A percentile compares a stretch with the other conserved stretches of the same genome.
Evolutionary conservation across 2,888 invertebrate genomes (phyloP).

Genomic region (Itoplectis maculator): DNA sequence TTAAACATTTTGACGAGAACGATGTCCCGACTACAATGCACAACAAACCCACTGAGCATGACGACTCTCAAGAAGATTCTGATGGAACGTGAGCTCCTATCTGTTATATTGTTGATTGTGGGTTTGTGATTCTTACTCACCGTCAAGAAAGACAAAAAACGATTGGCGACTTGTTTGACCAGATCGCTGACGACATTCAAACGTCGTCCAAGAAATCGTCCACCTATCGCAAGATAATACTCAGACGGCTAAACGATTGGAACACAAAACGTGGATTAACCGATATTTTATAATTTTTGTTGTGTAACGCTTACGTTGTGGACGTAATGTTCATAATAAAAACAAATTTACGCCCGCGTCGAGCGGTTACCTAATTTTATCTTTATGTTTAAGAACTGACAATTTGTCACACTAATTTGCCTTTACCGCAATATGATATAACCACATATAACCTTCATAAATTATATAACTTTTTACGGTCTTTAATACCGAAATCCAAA

Average conservation of each 20-base stretch:
- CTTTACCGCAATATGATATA: too few species aligned
- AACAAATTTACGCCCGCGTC: too few species aligned
- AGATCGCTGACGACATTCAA: conserved; percentile 34
- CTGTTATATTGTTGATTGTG: conserved; percentile 71
- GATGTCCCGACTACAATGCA: conserved; percentile 77
- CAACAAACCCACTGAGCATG: conserved; percentile 73
- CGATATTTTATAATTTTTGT: too few species aligned
- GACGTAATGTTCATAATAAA: too few species aligned
- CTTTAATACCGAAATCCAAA: too few species aligned
- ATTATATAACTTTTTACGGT: conserved; percentile 27
- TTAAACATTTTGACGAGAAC: conserved; percentile 63
- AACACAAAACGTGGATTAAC: too few species aligned
- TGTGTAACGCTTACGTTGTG: too few species aligned
- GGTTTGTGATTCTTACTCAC: conserved; percentile 76
- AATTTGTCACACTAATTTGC: too few species aligned
- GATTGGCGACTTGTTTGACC: too few species aligned
- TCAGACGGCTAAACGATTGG: conserved; percentile 67
- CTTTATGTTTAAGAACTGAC: too few species aligned
- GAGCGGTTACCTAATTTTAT: too few species aligned
- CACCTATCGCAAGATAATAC: conserved; percentile 71
- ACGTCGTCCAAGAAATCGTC: conserved; percentile 56
- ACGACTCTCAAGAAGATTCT: conserved; percentile 70
- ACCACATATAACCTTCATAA: too few species aligned
- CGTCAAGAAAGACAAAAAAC: conserved; percentile 72
- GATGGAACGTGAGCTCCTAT: conserved; percentile 67